A percentile compares a stretch with the other conserved stretches of the same genome.
These are phyloP conservation scores for Amphiduros pacificus DNA, from an alignment of 2,888 invertebrate genomes.

Conservation along the genomic window DNA sequence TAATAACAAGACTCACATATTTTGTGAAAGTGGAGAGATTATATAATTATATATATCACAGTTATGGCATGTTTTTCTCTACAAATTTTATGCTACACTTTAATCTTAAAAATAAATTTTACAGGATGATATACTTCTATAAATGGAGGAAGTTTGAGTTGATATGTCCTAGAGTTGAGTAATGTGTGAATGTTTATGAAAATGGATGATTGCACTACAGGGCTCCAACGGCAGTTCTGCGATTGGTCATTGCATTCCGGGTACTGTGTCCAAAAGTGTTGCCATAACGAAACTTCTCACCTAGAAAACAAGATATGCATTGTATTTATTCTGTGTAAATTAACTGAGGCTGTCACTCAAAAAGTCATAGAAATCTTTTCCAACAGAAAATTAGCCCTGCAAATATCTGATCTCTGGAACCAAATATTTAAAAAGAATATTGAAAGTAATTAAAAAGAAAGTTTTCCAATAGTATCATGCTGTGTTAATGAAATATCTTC, in stretches of 20 bases:
- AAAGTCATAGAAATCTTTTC: background rate
- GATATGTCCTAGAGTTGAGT: too few relatives aligned
- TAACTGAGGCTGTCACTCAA: background rate
- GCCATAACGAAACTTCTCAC: slow-evolving; percentile 51
- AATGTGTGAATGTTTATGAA: too few relatives aligned
- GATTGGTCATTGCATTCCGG: slow-evolving; percentile 39
- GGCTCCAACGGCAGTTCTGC: too few relatives aligned
- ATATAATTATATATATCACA: too few relatives aligned
- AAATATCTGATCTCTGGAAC: background rate
- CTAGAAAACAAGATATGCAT: slow-evolving; percentile 31
- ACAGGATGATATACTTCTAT: too few relatives aligned
- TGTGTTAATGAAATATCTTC: slow-evolving; percentile 2
- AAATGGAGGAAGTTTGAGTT: too few relatives aligned
- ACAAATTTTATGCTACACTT: too few relatives aligned
- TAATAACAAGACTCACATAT: too few relatives aligned
- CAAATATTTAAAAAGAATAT: background rate
- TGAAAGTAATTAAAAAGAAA: background rate
- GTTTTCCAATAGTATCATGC: background rate
- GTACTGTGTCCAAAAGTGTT: slow-evolving; percentile 50
- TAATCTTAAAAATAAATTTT: too few relatives aligned
- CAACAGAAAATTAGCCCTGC: background rate
- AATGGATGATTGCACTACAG: too few relatives aligned
- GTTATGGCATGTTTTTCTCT: too few relatives aligned
- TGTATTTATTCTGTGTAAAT: background rate
- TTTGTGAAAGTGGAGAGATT: too few relatives aligned